Conservation (phyloP, 2,113 vertebrate species). For the Salvator merianae region DNA sequence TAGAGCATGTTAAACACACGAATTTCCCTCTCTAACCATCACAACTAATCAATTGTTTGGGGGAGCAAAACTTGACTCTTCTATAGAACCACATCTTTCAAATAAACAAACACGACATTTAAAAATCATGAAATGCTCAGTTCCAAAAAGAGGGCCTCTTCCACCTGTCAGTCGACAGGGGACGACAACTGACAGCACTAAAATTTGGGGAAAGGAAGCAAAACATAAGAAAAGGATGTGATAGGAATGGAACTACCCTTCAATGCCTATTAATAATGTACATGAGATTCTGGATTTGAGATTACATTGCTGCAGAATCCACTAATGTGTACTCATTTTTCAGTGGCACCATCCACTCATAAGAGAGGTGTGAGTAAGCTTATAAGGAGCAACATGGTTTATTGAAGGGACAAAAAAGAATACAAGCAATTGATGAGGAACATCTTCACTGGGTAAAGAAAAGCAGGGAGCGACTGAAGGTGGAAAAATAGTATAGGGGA, state of each 20-base stretch:
- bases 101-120: too few relatives aligned
- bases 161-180: too few relatives aligned
- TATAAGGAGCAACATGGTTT: not conserved
- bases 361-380: not conserved
- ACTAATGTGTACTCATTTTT: too few relatives aligned
- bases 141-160: too few relatives aligned
- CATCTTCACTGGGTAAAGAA: not conserved
- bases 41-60: too few relatives aligned
- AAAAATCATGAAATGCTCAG: too few relatives aligned
- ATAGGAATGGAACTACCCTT: too few relatives aligned
- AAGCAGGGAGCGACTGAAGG: not conserved
- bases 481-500: not conserved
- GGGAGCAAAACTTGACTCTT: too few relatives aligned
- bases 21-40: not conserved
- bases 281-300: too few relatives aligned
- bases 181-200: not conserved
- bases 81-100: too few relatives aligned
- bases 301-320: too few relatives aligned
- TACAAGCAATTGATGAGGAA: not conserved
- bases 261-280: too few relatives aligned
- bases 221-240: not conserved
- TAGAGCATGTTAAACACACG: not conserved
- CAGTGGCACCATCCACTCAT: not conserved
- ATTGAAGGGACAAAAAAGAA: not conserved
- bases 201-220: not conserved